phyloP scores from a whole-genome alignment of 2,888 invertebrate species.

The Drosophila anceps region DNA sequence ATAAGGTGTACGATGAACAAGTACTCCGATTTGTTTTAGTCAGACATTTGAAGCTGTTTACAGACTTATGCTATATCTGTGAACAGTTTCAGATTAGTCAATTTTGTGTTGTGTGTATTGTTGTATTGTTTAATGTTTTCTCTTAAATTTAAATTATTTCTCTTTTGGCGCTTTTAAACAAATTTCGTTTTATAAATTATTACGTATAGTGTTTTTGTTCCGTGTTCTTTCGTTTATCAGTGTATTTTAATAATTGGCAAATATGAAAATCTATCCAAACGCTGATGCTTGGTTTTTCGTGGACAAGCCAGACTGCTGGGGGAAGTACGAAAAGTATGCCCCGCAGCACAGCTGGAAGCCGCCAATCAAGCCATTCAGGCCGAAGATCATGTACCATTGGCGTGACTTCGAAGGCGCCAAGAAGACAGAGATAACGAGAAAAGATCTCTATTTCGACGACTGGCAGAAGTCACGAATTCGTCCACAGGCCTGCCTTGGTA shows the following conservation, averaged over 20 bases:
- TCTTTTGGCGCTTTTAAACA: neutral
- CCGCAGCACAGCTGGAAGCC: slow-evolving; percentile 69
- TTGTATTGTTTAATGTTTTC: neutral
- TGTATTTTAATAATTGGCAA: neutral
- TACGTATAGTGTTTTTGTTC: neutral
- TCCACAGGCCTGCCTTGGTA: slow-evolving; percentile 71
- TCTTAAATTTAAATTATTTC: neutral
- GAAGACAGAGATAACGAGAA: slow-evolving; percentile 36
- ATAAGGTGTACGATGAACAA: neutral
- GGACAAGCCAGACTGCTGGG: slow-evolving; percentile 68
- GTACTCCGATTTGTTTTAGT: neutral
- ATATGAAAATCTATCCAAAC: slow-evolving; percentile 71
- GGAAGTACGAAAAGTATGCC: slow-evolving; percentile 51
- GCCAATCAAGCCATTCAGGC: slow-evolving; percentile 24
- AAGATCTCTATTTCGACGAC: slow-evolving; percentile 67
- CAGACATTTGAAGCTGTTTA: neutral
- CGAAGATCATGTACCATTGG: slow-evolving; percentile 73
- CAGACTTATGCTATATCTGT: neutral
- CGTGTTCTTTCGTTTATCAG: neutral
- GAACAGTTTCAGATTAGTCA: neutral
- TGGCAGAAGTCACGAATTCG: slow-evolving; percentile 68
- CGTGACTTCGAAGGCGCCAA: slow-evolving; percentile 67
- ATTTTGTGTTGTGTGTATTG: neutral
- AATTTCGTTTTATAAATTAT: neutral
- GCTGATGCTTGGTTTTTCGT: slow-evolving; percentile 62